Evolutionary conservation across 2,888 invertebrate genomes (phyloP), one percentile per base, ranked within the genome.

Genomic region (Stomorhina lunata): DNA sequence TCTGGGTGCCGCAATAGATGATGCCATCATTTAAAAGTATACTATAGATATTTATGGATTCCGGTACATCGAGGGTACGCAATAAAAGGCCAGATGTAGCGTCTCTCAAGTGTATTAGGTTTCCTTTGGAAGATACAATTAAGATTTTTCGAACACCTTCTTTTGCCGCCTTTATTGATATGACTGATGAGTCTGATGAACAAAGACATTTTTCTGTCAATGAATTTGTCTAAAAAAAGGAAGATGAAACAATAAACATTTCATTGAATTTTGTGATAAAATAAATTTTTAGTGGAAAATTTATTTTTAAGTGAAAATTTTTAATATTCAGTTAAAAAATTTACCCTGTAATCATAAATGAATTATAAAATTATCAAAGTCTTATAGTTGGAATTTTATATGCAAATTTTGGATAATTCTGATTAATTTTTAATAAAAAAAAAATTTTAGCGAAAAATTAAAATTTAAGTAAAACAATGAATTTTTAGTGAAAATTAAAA

Each of bases 1-100:
- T 93, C 86, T 94, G 95, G 0, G 96, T 95, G 5, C 96, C 96
- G 86, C 95, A 96, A 89, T 94, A 96, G n/a, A 96, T 92, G 81
- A 94, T 92, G 71, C 93, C 94, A 40, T 94, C 93, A 85, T 94
- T 93, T 84, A 94, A 92, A n/a, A 95, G 91, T 72, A 96, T 89
- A 6, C 95, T 94, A 87, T 95, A 96, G 0, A 95, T 94, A 0
- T 95, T 95, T 87, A 93, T 92, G 48, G 91, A 92, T 86, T 86
- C 93, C 55, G 91, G 93, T 84, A 92, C 93, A 87, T 88, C 87
- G 37, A 96, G 92, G 0, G 94, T 94, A 40, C 96, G 92, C 63
- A 96, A 87, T 76, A 95, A 90, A 0, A 96, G 91, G 0, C 96
- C 95, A 0, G 93, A 94, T 84, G 93, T 92, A 0, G 96, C 96